phyloP scores from a whole-genome alignment of 2,888 invertebrate species.

The Dolomedes plantarius region DNA sequence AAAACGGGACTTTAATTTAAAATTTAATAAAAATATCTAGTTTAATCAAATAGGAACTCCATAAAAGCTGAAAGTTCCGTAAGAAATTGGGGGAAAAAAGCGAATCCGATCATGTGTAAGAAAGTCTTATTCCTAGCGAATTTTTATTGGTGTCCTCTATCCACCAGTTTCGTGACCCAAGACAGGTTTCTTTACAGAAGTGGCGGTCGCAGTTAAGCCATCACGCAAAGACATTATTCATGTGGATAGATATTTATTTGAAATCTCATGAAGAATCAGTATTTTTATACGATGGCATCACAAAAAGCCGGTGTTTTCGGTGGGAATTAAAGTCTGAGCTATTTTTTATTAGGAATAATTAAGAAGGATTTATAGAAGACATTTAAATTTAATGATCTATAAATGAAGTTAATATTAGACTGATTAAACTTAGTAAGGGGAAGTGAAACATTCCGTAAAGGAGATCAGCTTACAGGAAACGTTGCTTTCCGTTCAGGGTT shows the following conservation, averaged over 20 bases:
- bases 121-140: background rate
- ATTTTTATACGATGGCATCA: background rate
- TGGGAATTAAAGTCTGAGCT: too few species aligned
- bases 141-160: constrained; percentile 8
- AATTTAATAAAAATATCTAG: background rate
- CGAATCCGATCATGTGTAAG: background rate
- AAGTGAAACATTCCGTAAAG: too few species aligned
- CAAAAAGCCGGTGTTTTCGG: background rate
- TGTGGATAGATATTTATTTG: background rate
- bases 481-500: too few species aligned
- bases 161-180: background rate
- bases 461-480: too few species aligned
- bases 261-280: background rate
- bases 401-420: too few species aligned
- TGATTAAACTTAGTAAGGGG: too few species aligned
- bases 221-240: constrained; percentile 5
- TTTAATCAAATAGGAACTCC: constrained; percentile 1
- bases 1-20: background rate
- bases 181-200: background rate
- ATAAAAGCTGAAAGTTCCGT: background rate
- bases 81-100: background rate
- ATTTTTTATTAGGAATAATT: too few species aligned
- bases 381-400: too few species aligned
- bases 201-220: background rate
- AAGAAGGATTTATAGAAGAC: too few species aligned